phyloP scores from a whole-genome alignment of 53 echinoderm and acorn worm genomes.

The Pentamera pediparva region DNA sequence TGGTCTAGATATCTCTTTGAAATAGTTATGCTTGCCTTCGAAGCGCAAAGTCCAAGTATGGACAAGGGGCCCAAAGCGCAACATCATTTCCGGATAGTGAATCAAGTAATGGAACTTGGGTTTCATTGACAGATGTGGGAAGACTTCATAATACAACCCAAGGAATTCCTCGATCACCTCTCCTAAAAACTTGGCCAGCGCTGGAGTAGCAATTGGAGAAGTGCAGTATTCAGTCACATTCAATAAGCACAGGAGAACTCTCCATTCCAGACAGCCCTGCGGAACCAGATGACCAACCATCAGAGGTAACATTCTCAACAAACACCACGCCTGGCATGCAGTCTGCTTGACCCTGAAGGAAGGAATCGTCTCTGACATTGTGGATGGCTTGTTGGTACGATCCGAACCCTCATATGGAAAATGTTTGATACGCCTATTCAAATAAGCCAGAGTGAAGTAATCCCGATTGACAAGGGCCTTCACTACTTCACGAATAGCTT shows the following conservation, averaged over 20 bases:
- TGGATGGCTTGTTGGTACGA: constrained; percentile 11
- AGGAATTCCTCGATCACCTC: not conserved
- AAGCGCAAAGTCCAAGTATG: constrained; percentile 16
- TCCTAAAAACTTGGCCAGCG: not conserved
- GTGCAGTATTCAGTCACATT: constrained; percentile 18
- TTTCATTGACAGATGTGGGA: constrained; percentile 13
- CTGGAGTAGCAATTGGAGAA: not conserved
- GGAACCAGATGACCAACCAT: constrained; percentile 19
- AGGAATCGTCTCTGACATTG: not conserved
- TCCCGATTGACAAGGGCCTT: not conserved
- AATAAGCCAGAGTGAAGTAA: not conserved
- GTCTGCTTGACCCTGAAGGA: constrained; percentile 1
- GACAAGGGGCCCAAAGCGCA: constrained; percentile 1
- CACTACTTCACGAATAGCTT: not conserved
- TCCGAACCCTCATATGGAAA: constrained; percentile 26
- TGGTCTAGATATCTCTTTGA: constrained; percentile 3
- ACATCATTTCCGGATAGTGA: constrained; percentile 10
- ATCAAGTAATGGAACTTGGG: constrained; percentile 27
- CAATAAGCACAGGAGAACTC: not conserved
- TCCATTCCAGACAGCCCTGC: not conserved
- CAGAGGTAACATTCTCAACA: not conserved
- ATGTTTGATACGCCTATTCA: not conserved
- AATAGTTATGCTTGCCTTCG: constrained; percentile 30
- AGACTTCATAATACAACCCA: not conserved
- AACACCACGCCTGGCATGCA: constrained; percentile 25